These are phyloP conservation scores for Atherinomorus stipes DNA, from an alignment of 2,113 vertebrate species.

Conservation along the genomic window DNA sequence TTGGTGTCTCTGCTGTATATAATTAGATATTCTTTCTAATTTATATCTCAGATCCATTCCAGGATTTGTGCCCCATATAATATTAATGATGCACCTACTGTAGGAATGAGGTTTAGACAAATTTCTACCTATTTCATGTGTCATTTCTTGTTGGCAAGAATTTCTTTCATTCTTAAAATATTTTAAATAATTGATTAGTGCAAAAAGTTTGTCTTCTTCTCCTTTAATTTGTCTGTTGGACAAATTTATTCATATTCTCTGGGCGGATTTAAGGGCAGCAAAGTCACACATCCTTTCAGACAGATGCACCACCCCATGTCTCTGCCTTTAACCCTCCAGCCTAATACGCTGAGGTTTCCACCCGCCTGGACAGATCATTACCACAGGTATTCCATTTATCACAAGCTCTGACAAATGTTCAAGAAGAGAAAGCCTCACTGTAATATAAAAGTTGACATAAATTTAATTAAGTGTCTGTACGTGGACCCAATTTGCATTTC, in stretches of 20 bases:
- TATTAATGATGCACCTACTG: neutral
- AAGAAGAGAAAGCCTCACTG: conserved; percentile 54
- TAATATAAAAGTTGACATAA: conserved; percentile 63
- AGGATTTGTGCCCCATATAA: neutral
- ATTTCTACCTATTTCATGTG: no score
- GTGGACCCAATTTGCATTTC: conserved; percentile 52
- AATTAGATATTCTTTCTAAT: conserved; percentile 23
- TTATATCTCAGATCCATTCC: conserved; percentile 5
- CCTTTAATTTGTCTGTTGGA: neutral
- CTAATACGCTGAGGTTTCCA: conserved; percentile 10
- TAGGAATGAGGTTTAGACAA: rapidly evolving
- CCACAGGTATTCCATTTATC: conserved; percentile 55
- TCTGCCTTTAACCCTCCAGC: conserved; percentile 4
- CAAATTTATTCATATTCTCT: neutral
- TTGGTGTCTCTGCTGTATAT: neutral
- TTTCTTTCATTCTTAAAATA: no score
- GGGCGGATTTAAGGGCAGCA: neutral
- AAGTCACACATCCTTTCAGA: conserved; percentile 7
- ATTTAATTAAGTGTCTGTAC: conserved; percentile 68
- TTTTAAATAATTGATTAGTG: neutral
- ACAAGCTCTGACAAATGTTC: conserved; percentile 55
- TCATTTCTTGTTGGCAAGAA: no score
- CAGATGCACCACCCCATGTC: neutral
- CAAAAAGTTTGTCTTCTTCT: neutral
- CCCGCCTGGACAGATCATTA: conserved; percentile 43